Percentiles rank a stretch among this genome's conserved stretches.
These are phyloP conservation scores for Gymnodraco acuticeps DNA, from an alignment of 2,797 vertebrate genomes.

Conservation along the genomic window DNA sequence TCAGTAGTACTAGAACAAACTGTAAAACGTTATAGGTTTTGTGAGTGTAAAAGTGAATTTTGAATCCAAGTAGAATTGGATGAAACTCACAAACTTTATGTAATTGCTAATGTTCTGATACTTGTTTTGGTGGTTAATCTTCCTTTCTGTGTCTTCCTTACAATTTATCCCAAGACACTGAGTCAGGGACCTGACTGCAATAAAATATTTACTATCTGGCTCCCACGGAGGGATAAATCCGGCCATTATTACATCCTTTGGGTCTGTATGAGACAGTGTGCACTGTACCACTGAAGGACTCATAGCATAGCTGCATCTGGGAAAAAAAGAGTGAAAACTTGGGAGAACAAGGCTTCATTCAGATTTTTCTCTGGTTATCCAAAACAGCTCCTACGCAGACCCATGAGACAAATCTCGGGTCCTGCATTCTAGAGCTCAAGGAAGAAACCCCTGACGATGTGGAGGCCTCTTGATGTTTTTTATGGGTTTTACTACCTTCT, in stretches of 20 bases:
- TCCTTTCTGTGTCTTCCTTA: conserved; percentile 19
- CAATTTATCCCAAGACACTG: conserved; percentile 46
- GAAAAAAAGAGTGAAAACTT: conserved; percentile 34
- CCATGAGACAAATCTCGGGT: conserved; percentile 42
- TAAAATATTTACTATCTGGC: conserved; percentile 59
- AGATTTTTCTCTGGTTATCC: conserved; percentile 57
- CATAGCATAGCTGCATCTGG: conserved; percentile 29
- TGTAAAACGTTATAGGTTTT: not conserved
- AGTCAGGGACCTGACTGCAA: conserved; percentile 45
- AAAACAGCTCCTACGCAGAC: conserved; percentile 50
- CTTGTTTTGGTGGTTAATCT: conserved; percentile 23
- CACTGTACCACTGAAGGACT: conserved; percentile 43
- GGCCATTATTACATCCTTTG: conserved; percentile 52
- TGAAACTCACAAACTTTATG: conserved; percentile 3
- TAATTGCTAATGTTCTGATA: conserved; percentile 13
- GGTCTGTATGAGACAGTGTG: conserved; percentile 50
- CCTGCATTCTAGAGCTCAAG: conserved; percentile 31
- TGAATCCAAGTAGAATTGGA: not conserved
- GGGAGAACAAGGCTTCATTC: conserved; percentile 73
- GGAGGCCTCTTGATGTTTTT: conserved; percentile 14
- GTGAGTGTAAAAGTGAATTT: not conserved
- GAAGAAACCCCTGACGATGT: conserved; percentile 25
- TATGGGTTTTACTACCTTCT: not conserved
- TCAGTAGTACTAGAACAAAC: not conserved
- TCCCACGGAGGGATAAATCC: conserved; percentile 54